Percentiles rank a stretch among this genome's conserved stretches.
Conservation (phyloP, 1,140 invertebrate species). For the Cepaea nemoralis region DNA sequence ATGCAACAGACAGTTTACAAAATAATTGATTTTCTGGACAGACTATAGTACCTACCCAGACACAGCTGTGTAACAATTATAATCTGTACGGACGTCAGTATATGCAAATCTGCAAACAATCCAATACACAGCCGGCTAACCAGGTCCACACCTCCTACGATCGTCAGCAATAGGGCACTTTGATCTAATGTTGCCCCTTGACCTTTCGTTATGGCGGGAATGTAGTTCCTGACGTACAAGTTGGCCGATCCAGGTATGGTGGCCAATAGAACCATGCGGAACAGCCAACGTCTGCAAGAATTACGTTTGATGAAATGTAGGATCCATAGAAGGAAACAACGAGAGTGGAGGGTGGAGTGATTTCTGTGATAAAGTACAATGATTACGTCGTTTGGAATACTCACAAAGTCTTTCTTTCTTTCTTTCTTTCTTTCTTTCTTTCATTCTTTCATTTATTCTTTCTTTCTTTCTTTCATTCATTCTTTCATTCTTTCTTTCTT, state of each 20-base stretch:
- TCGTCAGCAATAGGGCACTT: not conserved
- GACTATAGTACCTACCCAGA: not conserved
- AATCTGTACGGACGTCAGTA: not conserved
- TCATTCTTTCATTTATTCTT: too few species aligned
- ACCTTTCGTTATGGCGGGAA: not conserved
- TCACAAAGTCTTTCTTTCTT: too few species aligned
- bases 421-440: too few species aligned
- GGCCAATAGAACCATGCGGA: not conserved
- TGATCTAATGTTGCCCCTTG: constrained; percentile 7
- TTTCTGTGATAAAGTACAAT: too few species aligned
- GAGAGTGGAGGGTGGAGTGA: too few species aligned
- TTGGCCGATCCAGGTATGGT: not conserved
- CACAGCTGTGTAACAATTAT: not conserved
- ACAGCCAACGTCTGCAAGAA: not conserved
- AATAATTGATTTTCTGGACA: too few species aligned
- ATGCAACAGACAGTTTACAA: too few species aligned
- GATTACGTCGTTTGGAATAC: too few species aligned
- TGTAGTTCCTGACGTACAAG: constrained; percentile 17
- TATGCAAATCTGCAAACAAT: constrained; percentile 10
- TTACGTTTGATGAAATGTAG: not conserved
- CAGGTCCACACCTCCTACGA: not conserved
- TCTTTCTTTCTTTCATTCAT: too few species aligned
- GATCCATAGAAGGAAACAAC: too few species aligned
- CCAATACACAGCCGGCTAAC: constrained; percentile 17
- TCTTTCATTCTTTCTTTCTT: too few species aligned